Evolutionary conservation across 1,140 invertebrate genomes (phyloP).

Genomic region (Eueides isabella): DNA sequence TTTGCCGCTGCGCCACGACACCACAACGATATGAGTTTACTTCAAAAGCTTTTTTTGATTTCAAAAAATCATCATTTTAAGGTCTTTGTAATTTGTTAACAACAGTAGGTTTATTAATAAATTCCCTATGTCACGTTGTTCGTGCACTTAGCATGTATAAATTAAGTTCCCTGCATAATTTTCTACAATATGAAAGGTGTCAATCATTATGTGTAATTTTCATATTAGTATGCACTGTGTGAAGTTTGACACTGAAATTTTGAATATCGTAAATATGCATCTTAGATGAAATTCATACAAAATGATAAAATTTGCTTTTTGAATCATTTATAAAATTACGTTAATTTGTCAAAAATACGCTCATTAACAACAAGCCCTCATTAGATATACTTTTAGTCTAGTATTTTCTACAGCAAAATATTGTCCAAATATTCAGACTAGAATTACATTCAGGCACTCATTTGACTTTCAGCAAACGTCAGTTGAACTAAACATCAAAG

Average conservation of each 20-base stretch:
- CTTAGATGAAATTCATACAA: neutral
- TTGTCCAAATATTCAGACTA: neutral
- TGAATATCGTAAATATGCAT: neutral
- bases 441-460: constrained; percentile 45
- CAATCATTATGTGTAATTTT: constrained; percentile 31
- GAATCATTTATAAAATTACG: neutral
- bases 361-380: too few relatives aligned
- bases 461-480: constrained; percentile 58
- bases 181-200: constrained; percentile 15
- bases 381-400: too few relatives aligned
- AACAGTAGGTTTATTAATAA: neutral
- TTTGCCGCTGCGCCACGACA: too few relatives aligned
- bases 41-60: too few relatives aligned
- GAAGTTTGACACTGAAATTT: neutral
- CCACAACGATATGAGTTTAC: too few relatives aligned
- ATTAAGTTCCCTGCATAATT: constrained; percentile 2
- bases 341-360: too few relatives aligned
- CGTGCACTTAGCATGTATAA: neutral
- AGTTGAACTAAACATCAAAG: constrained; percentile 66
- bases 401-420: neutral
- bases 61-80: neutral
- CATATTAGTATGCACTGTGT: neutral
- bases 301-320: neutral
- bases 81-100: neutral
- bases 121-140: neutral